phyloP scores from a whole-genome alignment of 2,113 vertebrate species.

The Entelurus aequoreus region DNA sequence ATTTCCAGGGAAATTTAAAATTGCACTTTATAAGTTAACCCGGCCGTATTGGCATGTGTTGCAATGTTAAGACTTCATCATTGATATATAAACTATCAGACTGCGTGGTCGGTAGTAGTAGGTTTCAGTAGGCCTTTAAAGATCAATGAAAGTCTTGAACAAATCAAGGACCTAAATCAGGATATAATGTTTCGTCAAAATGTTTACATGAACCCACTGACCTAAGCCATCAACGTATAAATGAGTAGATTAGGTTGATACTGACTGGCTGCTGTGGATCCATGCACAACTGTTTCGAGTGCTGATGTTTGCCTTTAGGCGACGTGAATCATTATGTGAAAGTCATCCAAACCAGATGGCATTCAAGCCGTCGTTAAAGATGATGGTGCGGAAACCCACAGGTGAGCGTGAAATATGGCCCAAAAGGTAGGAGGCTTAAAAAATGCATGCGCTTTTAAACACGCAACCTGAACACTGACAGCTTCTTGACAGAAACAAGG shows the following conservation, averaged over 20 bases:
- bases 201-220: not conserved
- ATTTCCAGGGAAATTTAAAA: too few species aligned
- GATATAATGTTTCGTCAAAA: not conserved
- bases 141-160: not conserved
- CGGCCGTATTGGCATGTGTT: too few species aligned
- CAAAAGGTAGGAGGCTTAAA: conserved; percentile 12
- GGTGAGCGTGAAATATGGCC: conserved; percentile 20
- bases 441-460: not conserved
- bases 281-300: not conserved
- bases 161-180: not conserved
- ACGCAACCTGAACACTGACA: not conserved
- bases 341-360: conserved; percentile 24
- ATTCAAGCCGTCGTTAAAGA: conserved; percentile 9
- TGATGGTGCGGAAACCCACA: conserved; percentile 10
- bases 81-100: too few species aligned
- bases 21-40: too few species aligned
- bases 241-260: not conserved
- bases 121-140: too few species aligned
- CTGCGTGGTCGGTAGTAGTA: too few species aligned
- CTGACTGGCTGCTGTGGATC: conserved; percentile 1
- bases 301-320: conserved; percentile 4
- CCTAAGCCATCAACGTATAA: not conserved
- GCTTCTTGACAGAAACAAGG: conserved; percentile 15
- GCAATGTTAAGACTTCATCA: too few species aligned
- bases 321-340: conserved; percentile 9